Conservation (phyloP, 92 coral and sea anemone species). For the Blastomussa wellsi region DNA sequence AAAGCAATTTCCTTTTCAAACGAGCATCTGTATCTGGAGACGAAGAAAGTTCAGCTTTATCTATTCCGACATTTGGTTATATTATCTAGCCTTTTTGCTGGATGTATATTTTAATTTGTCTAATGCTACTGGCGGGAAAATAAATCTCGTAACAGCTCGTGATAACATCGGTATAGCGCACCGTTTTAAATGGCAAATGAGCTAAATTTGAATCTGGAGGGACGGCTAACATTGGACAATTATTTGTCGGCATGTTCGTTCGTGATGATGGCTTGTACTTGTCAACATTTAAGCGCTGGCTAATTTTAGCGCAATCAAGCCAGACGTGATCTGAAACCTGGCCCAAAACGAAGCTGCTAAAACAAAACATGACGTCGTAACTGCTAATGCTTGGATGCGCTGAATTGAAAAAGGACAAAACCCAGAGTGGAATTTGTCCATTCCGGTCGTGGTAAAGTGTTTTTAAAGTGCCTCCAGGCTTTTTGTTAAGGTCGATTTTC, state of each 20-base stretch:
- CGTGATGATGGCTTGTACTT: neutral
- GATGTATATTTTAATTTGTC: constrained; percentile 7
- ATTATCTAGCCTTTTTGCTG: neutral
- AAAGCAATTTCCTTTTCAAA: neutral
- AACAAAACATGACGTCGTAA: neutral
- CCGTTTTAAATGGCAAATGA: constrained; percentile 9
- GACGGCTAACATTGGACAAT: neutral
- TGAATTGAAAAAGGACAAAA: neutral
- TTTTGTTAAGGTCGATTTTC: neutral
- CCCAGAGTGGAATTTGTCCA: neutral
- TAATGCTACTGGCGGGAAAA: constrained; percentile 1
- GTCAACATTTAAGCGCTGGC: constrained; percentile 25
- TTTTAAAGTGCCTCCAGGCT: neutral
- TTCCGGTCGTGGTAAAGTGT: neutral
- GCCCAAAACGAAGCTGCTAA: neutral
- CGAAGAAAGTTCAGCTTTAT: neutral
- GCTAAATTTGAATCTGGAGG: constrained; percentile 1
- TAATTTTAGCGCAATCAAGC: constrained; percentile 14
- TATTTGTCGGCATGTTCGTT: constrained; percentile 23
- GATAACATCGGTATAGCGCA: neutral
- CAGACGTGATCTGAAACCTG: neutral
- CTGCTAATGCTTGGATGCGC: neutral
- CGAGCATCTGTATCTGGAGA: neutral
- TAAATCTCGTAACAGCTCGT: neutral
- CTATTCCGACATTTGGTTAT: neutral